Base-by-base conservation (phyloP, 2,113 vertebrate genomes). In the Stegastes partitus region DNA sequence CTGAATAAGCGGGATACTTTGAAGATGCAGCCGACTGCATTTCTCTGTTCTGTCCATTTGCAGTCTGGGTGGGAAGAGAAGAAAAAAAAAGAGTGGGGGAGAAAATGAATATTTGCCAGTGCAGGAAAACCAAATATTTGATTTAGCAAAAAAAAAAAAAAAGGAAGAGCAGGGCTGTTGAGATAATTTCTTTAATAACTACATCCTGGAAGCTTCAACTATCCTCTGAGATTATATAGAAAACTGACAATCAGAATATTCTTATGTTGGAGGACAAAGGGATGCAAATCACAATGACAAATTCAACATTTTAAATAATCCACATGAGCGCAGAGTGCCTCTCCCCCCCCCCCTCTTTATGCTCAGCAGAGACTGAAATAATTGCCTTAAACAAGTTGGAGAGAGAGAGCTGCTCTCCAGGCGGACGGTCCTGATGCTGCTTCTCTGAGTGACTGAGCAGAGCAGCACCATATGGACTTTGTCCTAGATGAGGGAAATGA, bases 401-500 rank as follows among this genome's bases (percentile, higher is more conserved):
- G 56, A 58, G 15, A 25, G 51, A 71, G 53, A 31, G 65, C 53
- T 77, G 59, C 45, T 19, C 59, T 68, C 37, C 45, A 28, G 66
- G 62, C 39, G 12, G 34, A 22, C 31, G 16, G 34, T 65, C 65
- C 77, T 88, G 72, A 53, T 88, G 82, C 74, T 70, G 74, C 11
- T 49, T 79, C 31, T 79, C 80, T 54, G 81, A 76, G 69, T 81
- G 79, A 72, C 69, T 82, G 84, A 84, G 79, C 87, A 74, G 39
- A 83, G 85, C 74, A 63, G 75, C 82, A 79, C 87, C 89, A 89
- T 87, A 83, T 92, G 89, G 91, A 90, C 84, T 83, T 78, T 59
- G 83, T 78, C 81, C 89, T 82, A 84, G 78, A 85, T 87, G 86
- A 82, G 77, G 76, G 71, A 87, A 92, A 93, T 88, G 83, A 90